phyloP scores from a whole-genome alignment of 2,888 invertebrate species.

The Chloroclystis v-ata region DNA sequence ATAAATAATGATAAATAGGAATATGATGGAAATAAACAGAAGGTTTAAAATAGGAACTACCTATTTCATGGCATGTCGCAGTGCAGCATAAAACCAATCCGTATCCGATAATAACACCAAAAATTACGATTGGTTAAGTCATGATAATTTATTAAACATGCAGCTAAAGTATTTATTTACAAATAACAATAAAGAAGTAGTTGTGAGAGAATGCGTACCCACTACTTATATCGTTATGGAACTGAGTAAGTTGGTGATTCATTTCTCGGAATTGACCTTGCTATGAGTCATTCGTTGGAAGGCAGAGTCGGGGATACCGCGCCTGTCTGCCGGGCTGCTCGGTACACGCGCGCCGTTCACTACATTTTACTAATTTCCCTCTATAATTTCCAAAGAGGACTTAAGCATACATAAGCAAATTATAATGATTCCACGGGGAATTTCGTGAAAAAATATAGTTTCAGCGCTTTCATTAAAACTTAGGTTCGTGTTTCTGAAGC shows the following conservation, averaged over 20 bases:
- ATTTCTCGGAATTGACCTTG: slow-evolving; percentile 80
- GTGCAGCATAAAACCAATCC: too few relatives aligned
- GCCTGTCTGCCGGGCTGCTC: slow-evolving; percentile 75
- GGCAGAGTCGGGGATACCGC: slow-evolving; percentile 79
- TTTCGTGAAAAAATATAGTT: slow-evolving; percentile 41
- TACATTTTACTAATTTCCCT: slow-evolving; percentile 47
- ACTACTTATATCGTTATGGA: slow-evolving; percentile 2
- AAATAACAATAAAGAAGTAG: slow-evolving; percentile 4
- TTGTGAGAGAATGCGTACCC: slow-evolving; percentile 7
- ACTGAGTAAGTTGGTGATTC: slow-evolving; percentile 52
- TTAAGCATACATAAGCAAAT: slow-evolving; percentile 44
- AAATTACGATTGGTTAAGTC: neutral
- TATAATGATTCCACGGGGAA: slow-evolving; percentile 42
- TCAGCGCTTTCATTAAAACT: slow-evolving; percentile 35
- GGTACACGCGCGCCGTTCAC: slow-evolving; percentile 66
- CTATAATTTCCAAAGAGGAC: slow-evolving; percentile 36
- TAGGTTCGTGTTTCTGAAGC: slow-evolving; percentile 61
- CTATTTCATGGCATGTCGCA: too few relatives aligned
- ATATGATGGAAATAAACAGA: too few relatives aligned
- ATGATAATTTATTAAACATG: neutral
- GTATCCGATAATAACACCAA: too few relatives aligned
- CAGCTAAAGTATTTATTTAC: slow-evolving; percentile 1
- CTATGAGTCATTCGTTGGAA: slow-evolving; percentile 79
- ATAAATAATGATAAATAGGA: too few relatives aligned
- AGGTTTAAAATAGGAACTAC: too few relatives aligned